Percentiles rank a stretch among this genome's conserved stretches.
These are phyloP conservation scores for Polydrusus tereticollis DNA, from an alignment of 2,888 invertebrate species.

Conservation along the genomic window DNA sequence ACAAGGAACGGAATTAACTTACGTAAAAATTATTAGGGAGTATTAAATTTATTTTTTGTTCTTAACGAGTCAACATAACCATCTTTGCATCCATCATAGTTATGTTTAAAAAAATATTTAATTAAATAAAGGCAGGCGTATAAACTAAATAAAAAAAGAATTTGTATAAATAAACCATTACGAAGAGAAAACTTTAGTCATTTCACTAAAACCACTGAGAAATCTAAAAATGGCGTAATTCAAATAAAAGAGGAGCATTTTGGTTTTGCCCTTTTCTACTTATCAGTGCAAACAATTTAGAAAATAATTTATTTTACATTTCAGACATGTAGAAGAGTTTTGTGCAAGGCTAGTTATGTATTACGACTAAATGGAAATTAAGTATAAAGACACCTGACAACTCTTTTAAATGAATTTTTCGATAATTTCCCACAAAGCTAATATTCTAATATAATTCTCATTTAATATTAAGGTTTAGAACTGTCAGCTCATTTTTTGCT, in stretches of 20 bases:
- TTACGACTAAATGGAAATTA: neutral
- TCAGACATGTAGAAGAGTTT: neutral
- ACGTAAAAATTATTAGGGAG: neutral
- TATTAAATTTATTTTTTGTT: slow-evolving; percentile 5
- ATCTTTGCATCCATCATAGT: slow-evolving; percentile 1
- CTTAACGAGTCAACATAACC: neutral
- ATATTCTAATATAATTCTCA: neutral
- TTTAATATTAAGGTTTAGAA: no score
- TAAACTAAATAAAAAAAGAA: neutral
- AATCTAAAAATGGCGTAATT: no score
- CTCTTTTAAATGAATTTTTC: neutral
- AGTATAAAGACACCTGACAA: neutral
- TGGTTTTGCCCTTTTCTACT: no score
- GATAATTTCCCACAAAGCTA: neutral
- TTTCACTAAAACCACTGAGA: no score
- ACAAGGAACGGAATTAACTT: slow-evolving; percentile 32
- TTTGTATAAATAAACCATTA: neutral
- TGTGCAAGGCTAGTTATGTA: neutral
- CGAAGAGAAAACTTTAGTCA: neutral
- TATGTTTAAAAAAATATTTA: no score
- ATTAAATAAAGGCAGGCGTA: no score
- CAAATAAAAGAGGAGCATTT: no score
- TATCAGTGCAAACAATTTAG: neutral
- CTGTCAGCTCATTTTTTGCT: no score
- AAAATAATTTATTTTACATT: neutral